Evolutionary conservation across 2,888 invertebrate species (phyloP).

Genomic region (Terebella lapidaria): DNA sequence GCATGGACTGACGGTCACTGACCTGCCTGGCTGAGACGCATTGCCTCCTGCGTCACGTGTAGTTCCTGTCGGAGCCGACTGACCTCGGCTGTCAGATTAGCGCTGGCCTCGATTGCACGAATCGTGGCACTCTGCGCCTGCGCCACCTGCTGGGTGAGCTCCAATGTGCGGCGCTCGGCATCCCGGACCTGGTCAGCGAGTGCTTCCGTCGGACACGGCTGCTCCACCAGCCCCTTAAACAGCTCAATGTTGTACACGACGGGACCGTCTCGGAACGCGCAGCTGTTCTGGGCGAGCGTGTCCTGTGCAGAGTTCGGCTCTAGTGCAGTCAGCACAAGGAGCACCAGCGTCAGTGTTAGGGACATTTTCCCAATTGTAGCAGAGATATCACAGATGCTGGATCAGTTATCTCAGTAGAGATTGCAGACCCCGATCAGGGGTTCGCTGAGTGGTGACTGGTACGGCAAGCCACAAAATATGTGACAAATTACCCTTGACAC

Average conservation of each 20-base stretch:
- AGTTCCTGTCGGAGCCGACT: not conserved
- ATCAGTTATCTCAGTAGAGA: too few species aligned
- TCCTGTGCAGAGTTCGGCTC: too few species aligned
- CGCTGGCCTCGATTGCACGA: not conserved
- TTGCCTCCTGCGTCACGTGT: not conserved
- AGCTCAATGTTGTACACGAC: not conserved
- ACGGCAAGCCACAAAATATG: too few species aligned
- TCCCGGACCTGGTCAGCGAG: conserved; percentile 1
- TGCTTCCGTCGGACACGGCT: not conserved
- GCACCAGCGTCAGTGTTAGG: too few species aligned
- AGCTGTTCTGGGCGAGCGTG: not conserved
- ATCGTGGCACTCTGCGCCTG: not conserved
- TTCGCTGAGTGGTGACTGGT: too few species aligned
- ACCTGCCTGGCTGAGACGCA: not conserved
- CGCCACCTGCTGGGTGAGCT: conserved; percentile 1
- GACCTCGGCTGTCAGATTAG: not conserved
- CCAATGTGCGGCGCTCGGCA: not conserved
- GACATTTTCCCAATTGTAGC: too few species aligned
- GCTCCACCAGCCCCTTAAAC: not conserved
- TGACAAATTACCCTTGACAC: too few species aligned
- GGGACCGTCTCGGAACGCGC: not conserved
- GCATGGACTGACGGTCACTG: too few species aligned
- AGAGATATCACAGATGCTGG: too few species aligned
- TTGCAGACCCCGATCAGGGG: too few species aligned
- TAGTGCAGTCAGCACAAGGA: too few species aligned